phyloP scores from a whole-genome alignment of 2,888 invertebrate genomes.

The Hipparchia sbordonii region DNA sequence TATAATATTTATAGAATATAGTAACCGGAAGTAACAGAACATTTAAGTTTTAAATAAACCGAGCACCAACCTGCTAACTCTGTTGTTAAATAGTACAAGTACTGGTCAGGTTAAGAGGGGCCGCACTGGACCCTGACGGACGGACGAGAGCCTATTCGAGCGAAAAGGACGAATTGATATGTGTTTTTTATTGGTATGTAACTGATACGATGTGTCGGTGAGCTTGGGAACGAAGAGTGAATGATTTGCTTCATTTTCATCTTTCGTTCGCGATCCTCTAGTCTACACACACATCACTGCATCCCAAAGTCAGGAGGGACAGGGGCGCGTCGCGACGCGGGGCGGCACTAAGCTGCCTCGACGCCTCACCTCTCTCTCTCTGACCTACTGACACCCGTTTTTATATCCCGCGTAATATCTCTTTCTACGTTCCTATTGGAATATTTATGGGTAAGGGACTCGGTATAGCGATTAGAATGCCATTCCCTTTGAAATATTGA shows the following conservation, averaged over 20 bases:
- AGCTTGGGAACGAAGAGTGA: neutral
- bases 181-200: too few relatives aligned
- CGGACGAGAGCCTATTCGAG: too few relatives aligned
- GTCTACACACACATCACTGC: conserved; percentile 49
- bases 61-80: too few relatives aligned
- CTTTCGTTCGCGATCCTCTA: neutral
- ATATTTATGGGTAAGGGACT: conserved; percentile 72
- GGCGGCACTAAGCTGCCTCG: conserved; percentile 62
- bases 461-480: conserved; percentile 69
- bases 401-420: conserved; percentile 55
- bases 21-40: too few relatives aligned
- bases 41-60: too few relatives aligned
- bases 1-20: too few relatives aligned
- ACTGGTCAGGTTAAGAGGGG: too few relatives aligned
- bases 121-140: too few relatives aligned
- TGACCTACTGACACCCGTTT: conserved; percentile 68
- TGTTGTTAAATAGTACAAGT: too few relatives aligned
- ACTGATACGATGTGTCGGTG: neutral
- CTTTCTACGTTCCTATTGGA: conserved; percentile 66
- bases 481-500: conserved; percentile 67
- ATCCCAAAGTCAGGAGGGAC: conserved; percentile 52
- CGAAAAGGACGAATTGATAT: too few relatives aligned
- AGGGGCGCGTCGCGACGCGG: conserved; percentile 51
- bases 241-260: neutral
- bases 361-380: conserved; percentile 52